Percentiles rank a stretch among this genome's conserved stretches.
phyloP scores from a whole-genome alignment of 2,113 vertebrate genomes.

The Rhynchomys soricoides region DNA sequence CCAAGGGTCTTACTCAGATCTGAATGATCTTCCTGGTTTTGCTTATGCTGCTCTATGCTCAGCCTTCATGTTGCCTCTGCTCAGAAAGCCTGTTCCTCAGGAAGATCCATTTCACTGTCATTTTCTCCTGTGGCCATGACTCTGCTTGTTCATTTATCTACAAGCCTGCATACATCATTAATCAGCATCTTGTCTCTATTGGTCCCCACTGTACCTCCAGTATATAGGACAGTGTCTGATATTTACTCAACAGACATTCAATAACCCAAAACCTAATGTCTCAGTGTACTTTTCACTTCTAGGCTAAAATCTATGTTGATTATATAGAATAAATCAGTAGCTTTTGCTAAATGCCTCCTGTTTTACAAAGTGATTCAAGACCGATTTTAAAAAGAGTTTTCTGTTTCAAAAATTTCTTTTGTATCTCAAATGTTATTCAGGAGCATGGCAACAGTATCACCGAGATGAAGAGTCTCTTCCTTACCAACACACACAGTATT shows the following conservation, averaged over 20 bases:
- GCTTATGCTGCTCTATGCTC: background rate
- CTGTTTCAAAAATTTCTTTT: slow-evolving; percentile 37
- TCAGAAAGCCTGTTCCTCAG: too few species aligned
- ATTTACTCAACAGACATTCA: background rate
- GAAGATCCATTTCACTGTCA: too few species aligned
- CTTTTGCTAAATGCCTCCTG: background rate
- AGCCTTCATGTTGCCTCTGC: background rate
- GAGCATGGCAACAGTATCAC: background rate
- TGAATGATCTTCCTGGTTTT: background rate
- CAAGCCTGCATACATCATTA: background rate
- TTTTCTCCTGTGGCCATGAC: background rate
- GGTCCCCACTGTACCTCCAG: background rate
- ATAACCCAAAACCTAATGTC: slow-evolving; percentile 42
- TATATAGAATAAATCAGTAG: background rate
- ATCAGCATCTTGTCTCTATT: background rate
- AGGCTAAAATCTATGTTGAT: background rate
- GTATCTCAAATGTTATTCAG: background rate
- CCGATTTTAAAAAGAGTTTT: background rate
- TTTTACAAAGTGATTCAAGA: slow-evolving; percentile 49
- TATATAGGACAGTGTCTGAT: background rate
- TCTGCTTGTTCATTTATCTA: background rate
- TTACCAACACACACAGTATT: background rate
- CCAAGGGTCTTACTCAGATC: background rate
- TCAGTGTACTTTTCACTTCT: background rate
- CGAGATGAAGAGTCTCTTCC: background rate